A percentile compares a stretch with the other conserved stretches of the same genome.
Evolutionary conservation across 2,113 vertebrate species (phyloP).

Genomic region (Nycticorax nycticorax): DNA sequence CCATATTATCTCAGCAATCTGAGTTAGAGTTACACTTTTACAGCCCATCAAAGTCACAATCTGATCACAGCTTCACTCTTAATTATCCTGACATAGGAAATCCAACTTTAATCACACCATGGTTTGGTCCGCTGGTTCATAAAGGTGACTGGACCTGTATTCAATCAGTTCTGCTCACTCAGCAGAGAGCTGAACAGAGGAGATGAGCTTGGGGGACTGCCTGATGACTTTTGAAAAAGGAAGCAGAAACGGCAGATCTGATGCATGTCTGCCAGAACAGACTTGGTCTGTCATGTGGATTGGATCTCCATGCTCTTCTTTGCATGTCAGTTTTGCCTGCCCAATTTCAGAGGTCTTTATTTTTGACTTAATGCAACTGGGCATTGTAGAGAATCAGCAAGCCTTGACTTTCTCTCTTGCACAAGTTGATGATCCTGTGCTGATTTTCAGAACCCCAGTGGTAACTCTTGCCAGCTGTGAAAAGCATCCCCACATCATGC

Average conservation of each 20-base stretch:
- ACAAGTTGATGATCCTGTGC: not conserved
- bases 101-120: not conserved
- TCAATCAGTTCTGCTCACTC: not conserved
- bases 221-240: not conserved
- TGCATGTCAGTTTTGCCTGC: not conserved
- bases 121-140: not conserved
- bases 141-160: not conserved
- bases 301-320: not conserved
- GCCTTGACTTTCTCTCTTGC: not conserved
- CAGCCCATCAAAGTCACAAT: not conserved
- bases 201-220: not conserved
- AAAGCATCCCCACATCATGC: not conserved
- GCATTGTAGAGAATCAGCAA: not conserved
- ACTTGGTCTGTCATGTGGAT: rapidly evolving
- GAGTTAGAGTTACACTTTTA: slow-evolving; percentile 1
- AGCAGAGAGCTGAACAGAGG: not conserved
- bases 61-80: slow-evolving; percentile 11
- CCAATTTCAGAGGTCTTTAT: not conserved
- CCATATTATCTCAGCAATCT: not conserved
- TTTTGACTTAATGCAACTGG: not conserved
- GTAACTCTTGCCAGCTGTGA: not conserved
- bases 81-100: slow-evolving; percentile 57
- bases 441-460: not conserved
- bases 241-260: not conserved
- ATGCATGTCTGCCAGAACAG: not conserved